A percentile compares a stretch with the other conserved stretches of the same genome.
Evolutionary conservation across 1,140 invertebrate species (phyloP).

Genomic region (Amphibalanus amphitrite): DNA sequence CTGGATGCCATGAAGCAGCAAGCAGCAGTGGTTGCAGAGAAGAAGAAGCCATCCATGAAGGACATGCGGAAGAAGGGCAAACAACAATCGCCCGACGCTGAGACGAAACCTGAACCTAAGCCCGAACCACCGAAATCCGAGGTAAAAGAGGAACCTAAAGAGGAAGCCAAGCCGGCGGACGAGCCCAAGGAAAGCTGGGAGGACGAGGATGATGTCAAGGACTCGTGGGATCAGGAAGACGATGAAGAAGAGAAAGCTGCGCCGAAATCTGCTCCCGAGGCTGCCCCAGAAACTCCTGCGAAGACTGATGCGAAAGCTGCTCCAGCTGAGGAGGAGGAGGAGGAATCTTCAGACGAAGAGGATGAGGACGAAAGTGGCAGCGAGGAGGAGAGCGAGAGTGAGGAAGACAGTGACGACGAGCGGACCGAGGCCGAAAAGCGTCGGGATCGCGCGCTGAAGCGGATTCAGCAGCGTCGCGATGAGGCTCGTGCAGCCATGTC

Average conservation of each 20-base stretch:
- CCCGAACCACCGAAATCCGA: constrained; percentile 21
- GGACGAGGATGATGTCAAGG: constrained; percentile 39
- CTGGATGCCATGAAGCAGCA: constrained; percentile 72
- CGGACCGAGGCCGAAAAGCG: constrained; percentile 44
- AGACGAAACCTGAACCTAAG: constrained; percentile 22
- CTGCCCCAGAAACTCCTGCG: not conserved
- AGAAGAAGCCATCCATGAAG: constrained; percentile 19
- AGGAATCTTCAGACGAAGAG: not conserved
- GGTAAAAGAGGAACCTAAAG: constrained; percentile 34
- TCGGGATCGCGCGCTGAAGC: constrained; percentile 39
- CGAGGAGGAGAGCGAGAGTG: constrained; percentile 16
- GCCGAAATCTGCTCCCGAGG: not conserved
- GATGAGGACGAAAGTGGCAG: constrained; percentile 8
- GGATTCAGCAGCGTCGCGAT: constrained; percentile 44
- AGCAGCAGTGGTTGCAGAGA: constrained; percentile 36
- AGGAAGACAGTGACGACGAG: constrained; percentile 36
- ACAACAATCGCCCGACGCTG: constrained; percentile 30
- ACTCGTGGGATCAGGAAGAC: constrained; percentile 59
- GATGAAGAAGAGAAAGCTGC: constrained; percentile 18
- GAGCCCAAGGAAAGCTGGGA: constrained; percentile 17
- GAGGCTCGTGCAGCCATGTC: constrained; percentile 22
- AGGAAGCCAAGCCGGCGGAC: constrained; percentile 24
- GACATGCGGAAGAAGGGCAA: constrained; percentile 41
- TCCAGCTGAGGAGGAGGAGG: constrained; percentile 8
- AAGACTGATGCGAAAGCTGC: not conserved